Base-by-base conservation (phyloP, 2,113 vertebrate genomes). In the Syngnathus scovelli region DNA sequence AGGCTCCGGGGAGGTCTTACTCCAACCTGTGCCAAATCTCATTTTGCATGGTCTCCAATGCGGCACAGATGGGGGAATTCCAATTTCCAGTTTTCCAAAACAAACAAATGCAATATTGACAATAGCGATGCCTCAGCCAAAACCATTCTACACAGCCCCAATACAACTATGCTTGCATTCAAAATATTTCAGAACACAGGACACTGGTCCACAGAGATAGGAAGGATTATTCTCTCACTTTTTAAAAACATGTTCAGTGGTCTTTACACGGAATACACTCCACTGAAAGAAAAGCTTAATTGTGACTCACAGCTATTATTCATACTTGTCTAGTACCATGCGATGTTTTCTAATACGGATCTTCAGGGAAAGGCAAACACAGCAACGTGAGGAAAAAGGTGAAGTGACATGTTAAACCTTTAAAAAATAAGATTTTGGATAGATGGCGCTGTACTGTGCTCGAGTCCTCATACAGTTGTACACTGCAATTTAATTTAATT, bases 191-290 rank as follows among this genome's bases (percentile, higher is more conserved):
- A 71, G 19, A 36, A 68, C 23, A 39, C 16, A 27, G 44, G 46
- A 61, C 60, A 70, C 85, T 86, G 85, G 73, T 66, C 72, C 61
- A 41, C 7, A 23, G 77, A 84, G 84, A 88, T 88, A 88, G 66
- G 58, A 48, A 70, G 83, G 83, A 84, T 86, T 77, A 88, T 84
- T 67, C 62, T 49, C 12, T 61, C 54, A 9, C 1, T 72, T 78
- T 70, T 71, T 72, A 43, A 43, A 8, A 61, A 59, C 62, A 75
- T 64, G 37, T 63, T 61, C 58, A 61, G 21, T 60, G 67, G 16
- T 21, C 59, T 68, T 66, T 49, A 16, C 43, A 37, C 46, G 46
- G 59, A 49, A 21, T 71, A 67, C 64, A 54, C 37, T 67, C 59
- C 55, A 39, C 52, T 36, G 48, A 58, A 61, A 55, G 66, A 70